phyloP scores from a whole-genome alignment of 92 coral and sea anemone species.

The Scolanthus callimorphus region DNA sequence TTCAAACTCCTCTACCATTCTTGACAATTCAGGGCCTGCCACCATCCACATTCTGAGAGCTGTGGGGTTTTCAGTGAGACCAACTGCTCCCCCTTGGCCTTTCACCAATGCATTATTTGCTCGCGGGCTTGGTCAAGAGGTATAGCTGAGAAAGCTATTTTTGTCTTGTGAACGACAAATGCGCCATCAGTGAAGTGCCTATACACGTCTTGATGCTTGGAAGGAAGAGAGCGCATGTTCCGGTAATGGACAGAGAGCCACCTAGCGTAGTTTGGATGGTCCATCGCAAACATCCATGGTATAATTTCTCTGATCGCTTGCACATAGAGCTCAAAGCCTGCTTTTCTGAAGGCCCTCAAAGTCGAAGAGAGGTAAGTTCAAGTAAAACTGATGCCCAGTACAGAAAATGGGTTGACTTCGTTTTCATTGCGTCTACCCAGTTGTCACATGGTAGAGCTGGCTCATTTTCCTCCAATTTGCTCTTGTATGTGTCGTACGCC shows the following conservation, averaged over 20 bases:
- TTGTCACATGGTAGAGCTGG: too few relatives aligned
- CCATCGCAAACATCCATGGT: constrained; percentile 63
- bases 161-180: constrained; percentile 56
- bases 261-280: constrained; percentile 37
- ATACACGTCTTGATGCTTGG: constrained; percentile 34
- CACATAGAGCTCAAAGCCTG: constrained; percentile 48
- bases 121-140: constrained; percentile 66
- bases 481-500: too few relatives aligned
- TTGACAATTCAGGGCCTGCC: too few relatives aligned
- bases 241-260: constrained; percentile 59
- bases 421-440: too few relatives aligned
- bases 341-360: constrained; percentile 50
- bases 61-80: too few relatives aligned
- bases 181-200: constrained; percentile 47
- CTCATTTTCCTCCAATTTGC: too few relatives aligned
- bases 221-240: constrained; percentile 23
- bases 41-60: too few relatives aligned
- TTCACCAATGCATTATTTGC: too few relatives aligned
- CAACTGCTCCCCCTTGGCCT: too few relatives aligned
- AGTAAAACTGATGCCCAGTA: constrained; percentile 26
- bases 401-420: constrained; percentile 16
- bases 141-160: constrained; percentile 42
- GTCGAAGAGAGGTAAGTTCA: too few relatives aligned
- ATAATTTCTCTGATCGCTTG: constrained; percentile 35
- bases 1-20: too few relatives aligned